These are phyloP conservation scores for Morbakka virulenta DNA, from an alignment of 30 jellyfish, hydroid and myxozoan species.

Conservation along the genomic window DNA sequence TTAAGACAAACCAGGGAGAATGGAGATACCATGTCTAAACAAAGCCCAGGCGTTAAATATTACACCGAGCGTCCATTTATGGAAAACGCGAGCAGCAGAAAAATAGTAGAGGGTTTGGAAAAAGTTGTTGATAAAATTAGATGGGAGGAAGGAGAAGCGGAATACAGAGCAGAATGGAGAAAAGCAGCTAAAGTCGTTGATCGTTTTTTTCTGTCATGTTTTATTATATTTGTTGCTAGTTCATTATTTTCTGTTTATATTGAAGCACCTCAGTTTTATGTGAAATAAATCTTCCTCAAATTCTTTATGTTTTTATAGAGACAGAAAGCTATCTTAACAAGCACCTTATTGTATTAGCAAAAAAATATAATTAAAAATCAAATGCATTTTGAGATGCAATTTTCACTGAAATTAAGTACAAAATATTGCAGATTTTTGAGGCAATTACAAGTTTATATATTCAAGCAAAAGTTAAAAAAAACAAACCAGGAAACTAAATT, in stretches of 20 bases:
- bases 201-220: constrained; percentile 28
- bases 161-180: constrained; percentile 60
- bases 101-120: constrained; percentile 50
- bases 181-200: constrained; percentile 61
- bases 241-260: constrained; percentile 31
- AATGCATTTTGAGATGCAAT: no score
- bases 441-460: no score
- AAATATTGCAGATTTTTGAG: no score
- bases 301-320: no score
- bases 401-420: no score
- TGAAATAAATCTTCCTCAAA: no score
- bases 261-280: constrained; percentile 42
- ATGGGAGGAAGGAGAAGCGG: constrained; percentile 39
- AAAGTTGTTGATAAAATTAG: constrained; percentile 31
- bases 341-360: no score
- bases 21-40: not conserved
- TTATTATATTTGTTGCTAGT: constrained; percentile 25
- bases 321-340: no score
- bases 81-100: constrained; percentile 14
- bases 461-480: no score
- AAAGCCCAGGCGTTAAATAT: not conserved
- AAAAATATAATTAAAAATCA: no score
- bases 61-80: not conserved
- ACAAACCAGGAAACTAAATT: no score
- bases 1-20: not conserved